These are phyloP conservation scores for Chrysomela aeneicollis DNA, from an alignment of 2,888 invertebrate genomes.

Conservation along the genomic window DNA sequence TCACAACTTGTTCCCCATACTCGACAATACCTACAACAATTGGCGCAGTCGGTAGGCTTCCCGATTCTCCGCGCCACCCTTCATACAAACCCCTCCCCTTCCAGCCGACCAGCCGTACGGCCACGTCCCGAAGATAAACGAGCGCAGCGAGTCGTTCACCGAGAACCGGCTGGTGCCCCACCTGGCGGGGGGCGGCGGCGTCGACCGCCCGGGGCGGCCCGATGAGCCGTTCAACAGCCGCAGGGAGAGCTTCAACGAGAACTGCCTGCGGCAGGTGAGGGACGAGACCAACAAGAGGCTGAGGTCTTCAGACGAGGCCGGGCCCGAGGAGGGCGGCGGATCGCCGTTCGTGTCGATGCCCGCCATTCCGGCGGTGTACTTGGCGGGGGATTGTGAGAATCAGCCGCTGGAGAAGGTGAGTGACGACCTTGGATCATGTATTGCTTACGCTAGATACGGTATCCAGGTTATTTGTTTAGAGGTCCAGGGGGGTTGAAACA, in stretches of 20 bases:
- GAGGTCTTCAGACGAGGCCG: too few species aligned
- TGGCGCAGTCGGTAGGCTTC: background rate
- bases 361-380: constrained; percentile 64
- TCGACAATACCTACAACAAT: too few species aligned
- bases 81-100: background rate
- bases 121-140: constrained; percentile 54
- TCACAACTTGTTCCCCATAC: too few species aligned
- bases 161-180: constrained; percentile 55
- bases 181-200: constrained; percentile 29
- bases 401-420: constrained; percentile 70
- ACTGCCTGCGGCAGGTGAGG: constrained; percentile 53
- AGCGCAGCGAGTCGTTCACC: constrained; percentile 59
- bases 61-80: too few species aligned
- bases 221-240: constrained; percentile 51
- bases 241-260: constrained; percentile 61
- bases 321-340: constrained; percentile 56
- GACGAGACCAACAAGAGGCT: constrained; percentile 53
- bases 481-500: too few species aligned
- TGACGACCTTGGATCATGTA: too few species aligned
- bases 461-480: too few species aligned
- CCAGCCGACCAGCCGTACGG: constrained; percentile 42
- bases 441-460: too few species aligned
- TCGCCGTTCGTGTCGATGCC: constrained; percentile 65
- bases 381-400: constrained; percentile 63
- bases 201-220: constrained; percentile 13